Evolutionary conservation across 2,113 vertebrate genomes (phyloP), one percentile per base, ranked within the genome.

Genomic region (Osmerus eperlanus): DNA sequence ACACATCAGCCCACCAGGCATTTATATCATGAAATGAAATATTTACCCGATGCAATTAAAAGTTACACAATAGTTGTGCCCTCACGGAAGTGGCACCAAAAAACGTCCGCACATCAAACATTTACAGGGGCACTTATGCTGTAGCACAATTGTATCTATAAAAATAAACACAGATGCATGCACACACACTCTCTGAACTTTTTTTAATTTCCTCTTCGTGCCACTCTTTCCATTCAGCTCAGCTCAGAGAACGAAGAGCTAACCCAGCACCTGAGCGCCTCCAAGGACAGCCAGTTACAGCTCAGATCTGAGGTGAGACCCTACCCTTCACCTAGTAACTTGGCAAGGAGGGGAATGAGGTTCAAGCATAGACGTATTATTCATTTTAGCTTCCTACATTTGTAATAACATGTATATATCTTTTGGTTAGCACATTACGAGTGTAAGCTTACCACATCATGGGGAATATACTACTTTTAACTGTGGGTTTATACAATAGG

Each of bases 231-330:
- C 9, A 41, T 60, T 0, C 82, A 96, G 94, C 84, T 91, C 12
- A 81, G 85, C 5, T 82, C 86, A 5, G 94, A 96, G 83, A 94
- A 93, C 4, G 95, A 96, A 70, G 95, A 94, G 77, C 81, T 96
- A 78, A 94, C 91, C 74, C 94, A 94, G 81, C 92, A 94, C 81
- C 81, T 97, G 78, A 75, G 67, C 0, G 73, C 71, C 0, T 90
- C 90, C 0, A 91, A 91, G 41, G 95, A 95, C 73, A 81, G 77
- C 70, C 90, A 94, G 61, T 73, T 75, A 18, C 87, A 91, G 67
- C 90, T 95, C 0, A 89, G 85, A 53, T 90, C 91, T 4, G 93
- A 97, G 94, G 94, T 91, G 83, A 78, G 78, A 25, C 41, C n/a
- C 41, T 25, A 11, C 51, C 15, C 16, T 12, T 6, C 21, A 7